Conservation (phyloP, 2,888 invertebrate genomes). For the Diarsia rubi region DNA sequence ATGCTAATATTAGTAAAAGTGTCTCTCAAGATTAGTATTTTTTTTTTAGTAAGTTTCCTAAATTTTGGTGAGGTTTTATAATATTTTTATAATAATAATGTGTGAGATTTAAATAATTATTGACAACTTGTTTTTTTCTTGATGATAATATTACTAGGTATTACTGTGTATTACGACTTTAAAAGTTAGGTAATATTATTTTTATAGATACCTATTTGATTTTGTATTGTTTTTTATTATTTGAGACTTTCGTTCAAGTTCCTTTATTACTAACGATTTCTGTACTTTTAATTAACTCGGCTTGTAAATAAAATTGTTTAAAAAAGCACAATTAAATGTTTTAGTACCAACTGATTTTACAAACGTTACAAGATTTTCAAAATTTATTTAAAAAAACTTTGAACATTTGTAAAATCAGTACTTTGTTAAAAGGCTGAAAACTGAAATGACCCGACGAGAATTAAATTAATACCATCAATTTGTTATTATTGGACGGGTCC, state of each 20-base stretch:
- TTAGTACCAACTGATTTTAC: neutral
- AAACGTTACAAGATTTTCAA: neutral
- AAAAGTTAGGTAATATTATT: neutral
- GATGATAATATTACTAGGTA: neutral
- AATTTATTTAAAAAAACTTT: too few species aligned
- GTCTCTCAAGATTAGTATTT: neutral
- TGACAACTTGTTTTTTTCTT: slow-evolving; percentile 14
- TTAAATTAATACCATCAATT: neutral
- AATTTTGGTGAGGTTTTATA: neutral
- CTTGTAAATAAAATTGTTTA: neutral
- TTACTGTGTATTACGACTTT: neutral
- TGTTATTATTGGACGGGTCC: too few species aligned
- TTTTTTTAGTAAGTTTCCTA: slow-evolving; percentile 14
- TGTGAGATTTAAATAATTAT: slow-evolving; percentile 35
- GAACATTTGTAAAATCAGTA: too few species aligned
- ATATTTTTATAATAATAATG: slow-evolving; percentile 21
- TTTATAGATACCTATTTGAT: neutral
- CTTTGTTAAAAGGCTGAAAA: neutral
- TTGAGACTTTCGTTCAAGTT: neutral
- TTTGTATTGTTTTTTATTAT: neutral
- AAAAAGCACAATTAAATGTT: neutral
- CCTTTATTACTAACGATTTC: neutral
- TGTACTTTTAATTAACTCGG: neutral
- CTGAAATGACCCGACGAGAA: neutral
- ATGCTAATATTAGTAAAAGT: slow-evolving; percentile 53